These are phyloP conservation scores for Drosophila serrata DNA, from an alignment of 1,140 invertebrate genomes.

Conservation along the genomic window DNA sequence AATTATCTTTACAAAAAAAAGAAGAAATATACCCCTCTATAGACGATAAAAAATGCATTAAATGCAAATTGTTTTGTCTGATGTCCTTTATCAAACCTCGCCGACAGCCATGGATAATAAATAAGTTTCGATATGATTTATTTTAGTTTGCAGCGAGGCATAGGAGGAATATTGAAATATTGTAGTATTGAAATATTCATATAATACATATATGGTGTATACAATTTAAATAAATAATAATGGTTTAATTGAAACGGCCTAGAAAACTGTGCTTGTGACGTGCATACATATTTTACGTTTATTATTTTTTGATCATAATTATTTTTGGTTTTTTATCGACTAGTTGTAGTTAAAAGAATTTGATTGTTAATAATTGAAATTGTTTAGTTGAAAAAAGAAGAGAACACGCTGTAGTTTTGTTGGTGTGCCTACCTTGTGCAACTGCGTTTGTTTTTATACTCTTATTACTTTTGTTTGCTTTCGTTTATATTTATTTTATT, in stretches of 20 bases:
- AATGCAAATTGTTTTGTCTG: conserved; percentile 32
- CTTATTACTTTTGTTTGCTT: conserved; percentile 70
- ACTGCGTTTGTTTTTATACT: conserved; percentile 84
- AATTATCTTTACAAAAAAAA: background rate
- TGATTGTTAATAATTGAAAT: conserved; percentile 72
- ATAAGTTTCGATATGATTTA: conserved; percentile 46
- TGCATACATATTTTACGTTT: conserved; percentile 74
- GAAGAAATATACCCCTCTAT: background rate
- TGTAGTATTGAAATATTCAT: conserved; percentile 61
- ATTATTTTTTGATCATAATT: conserved; percentile 43
- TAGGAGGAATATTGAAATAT: conserved; percentile 47
- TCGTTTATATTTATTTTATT: conserved; percentile 50
- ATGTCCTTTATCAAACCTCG: conserved; percentile 47
- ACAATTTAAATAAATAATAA: conserved; percentile 75
- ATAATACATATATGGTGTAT: conserved; percentile 66
- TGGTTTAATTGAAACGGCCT: conserved; percentile 75
- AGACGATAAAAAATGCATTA: conserved; percentile 14
- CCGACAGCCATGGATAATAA: conserved; percentile 53
- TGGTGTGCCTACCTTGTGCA: conserved; percentile 85
- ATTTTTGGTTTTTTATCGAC: conserved; percentile 27
- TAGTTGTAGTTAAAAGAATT: conserved; percentile 50
- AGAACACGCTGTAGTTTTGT: conserved; percentile 79
- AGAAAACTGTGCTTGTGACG: conserved; percentile 81
- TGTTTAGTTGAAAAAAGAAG: conserved; percentile 72
- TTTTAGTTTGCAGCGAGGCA: conserved; percentile 53